A percentile compares a stretch with the other conserved stretches of the same genome.
Evolutionary conservation across 2,888 invertebrate genomes (phyloP).

Genomic region (Watsonalla cultraria): DNA sequence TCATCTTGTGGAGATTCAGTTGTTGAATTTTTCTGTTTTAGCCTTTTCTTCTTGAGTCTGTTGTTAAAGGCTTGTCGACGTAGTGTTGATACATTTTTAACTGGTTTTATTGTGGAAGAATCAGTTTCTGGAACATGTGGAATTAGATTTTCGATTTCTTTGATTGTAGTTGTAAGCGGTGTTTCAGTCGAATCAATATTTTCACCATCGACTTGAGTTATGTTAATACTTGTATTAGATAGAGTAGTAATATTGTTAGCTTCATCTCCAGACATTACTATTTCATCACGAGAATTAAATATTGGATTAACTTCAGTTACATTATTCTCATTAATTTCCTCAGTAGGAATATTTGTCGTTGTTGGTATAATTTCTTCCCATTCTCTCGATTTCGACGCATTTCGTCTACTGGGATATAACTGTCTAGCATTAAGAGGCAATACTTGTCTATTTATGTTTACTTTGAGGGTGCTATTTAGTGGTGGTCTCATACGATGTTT

Average conservation of each 20-base stretch:
- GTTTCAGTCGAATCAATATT: conserved; percentile 19
- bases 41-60: conserved; percentile 55
- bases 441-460: conserved; percentile 56
- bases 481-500: conserved; percentile 55
- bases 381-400: conserved; percentile 47
- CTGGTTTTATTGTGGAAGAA: conserved; percentile 29
- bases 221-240: conserved; percentile 8
- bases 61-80: conserved; percentile 55
- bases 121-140: conserved; percentile 22
- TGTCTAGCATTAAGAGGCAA: conserved; percentile 50
- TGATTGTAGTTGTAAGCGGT: conserved; percentile 24
- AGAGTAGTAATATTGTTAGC: not conserved
- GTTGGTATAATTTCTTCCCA: conserved; percentile 48
- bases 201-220: conserved; percentile 2
- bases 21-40: conserved; percentile 51
- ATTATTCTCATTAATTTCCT: conserved; percentile 23
- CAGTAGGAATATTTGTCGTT: conserved; percentile 31
- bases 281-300: conserved; percentile 11
- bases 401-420: conserved; percentile 42
- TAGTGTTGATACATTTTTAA: conserved; percentile 39
- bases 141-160: conserved; percentile 16
- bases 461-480: conserved; percentile 48
- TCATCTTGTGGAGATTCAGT: conserved; percentile 59
- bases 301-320: conserved; percentile 28
- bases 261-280: conserved; percentile 14